These are phyloP conservation scores for Idaea biselata DNA, from an alignment of 2,888 invertebrate species.

Conservation along the genomic window DNA sequence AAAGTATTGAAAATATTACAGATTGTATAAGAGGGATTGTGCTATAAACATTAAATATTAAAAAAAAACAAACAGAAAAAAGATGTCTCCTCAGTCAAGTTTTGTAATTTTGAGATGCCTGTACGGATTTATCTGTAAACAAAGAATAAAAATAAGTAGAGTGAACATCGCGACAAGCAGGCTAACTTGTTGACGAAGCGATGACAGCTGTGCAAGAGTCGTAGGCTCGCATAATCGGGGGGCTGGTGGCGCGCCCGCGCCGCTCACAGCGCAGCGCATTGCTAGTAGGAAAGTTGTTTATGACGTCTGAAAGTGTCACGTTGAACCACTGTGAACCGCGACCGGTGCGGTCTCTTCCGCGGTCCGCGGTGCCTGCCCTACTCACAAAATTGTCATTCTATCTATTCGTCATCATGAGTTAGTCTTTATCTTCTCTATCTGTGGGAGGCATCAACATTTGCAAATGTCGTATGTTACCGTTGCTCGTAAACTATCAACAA, in stretches of 20 bases:
- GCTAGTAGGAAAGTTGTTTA: slow-evolving; percentile 80
- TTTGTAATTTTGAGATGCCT: too few species aligned
- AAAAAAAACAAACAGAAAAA: too few species aligned
- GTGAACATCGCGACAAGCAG: too few species aligned
- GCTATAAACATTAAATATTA: too few species aligned
- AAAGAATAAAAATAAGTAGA: too few species aligned
- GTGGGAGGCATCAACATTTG: slow-evolving; percentile 43
- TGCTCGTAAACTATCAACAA: slow-evolving; percentile 43
- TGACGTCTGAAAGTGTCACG: slow-evolving; percentile 79
- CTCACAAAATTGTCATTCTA: slow-evolving; percentile 78
- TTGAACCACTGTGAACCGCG: slow-evolving; percentile 78
- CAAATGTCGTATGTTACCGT: slow-evolving; percentile 52
- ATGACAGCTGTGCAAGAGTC: too few species aligned
- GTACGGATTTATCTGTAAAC: too few species aligned
- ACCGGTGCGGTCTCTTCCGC: slow-evolving; percentile 60
- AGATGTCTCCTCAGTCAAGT: too few species aligned
- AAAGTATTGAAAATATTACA: too few species aligned
- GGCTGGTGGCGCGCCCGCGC: slow-evolving; percentile 34
- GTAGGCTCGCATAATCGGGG: too few species aligned
- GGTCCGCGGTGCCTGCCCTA: slow-evolving; percentile 66
- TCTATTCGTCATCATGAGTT: slow-evolving; percentile 70
- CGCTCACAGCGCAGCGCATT: slow-evolving; percentile 62
- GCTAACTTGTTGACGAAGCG: too few species aligned
- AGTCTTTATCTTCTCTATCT: slow-evolving; percentile 64
- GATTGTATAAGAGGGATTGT: too few species aligned